Evolutionary conservation across 64 coral and sea anemone species (phyloP).

Genomic region (Anthopleura sola): DNA sequence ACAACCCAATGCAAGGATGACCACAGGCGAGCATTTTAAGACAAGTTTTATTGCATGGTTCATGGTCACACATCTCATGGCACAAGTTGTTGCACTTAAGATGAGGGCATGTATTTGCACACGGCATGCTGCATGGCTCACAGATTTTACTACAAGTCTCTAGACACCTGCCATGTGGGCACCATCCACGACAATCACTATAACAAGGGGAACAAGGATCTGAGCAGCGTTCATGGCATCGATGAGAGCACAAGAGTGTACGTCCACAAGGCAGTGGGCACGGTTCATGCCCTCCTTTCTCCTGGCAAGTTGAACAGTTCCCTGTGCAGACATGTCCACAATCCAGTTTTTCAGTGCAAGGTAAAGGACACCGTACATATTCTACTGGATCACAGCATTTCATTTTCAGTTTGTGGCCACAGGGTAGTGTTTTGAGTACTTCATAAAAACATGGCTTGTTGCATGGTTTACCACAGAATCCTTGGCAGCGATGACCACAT

Average conservation of each 20-base stretch:
- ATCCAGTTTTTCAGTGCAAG: slow-evolving; percentile 21
- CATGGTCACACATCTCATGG: slow-evolving; percentile 30
- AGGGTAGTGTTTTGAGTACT: slow-evolving; percentile 28
- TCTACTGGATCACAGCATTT: slow-evolving; percentile 23
- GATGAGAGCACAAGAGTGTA: slow-evolving; percentile 47
- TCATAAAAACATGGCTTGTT: slow-evolving; percentile 14
- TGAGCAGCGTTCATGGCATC: slow-evolving; percentile 32
- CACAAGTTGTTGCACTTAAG: slow-evolving; percentile 58
- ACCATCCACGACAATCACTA: slow-evolving; percentile 42
- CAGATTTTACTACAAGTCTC: slow-evolving; percentile 25
- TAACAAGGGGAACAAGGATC: slow-evolving; percentile 51
- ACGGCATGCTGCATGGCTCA: slow-evolving; percentile 29
- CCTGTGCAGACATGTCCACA: slow-evolving; percentile 59
- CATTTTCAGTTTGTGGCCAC: slow-evolving; percentile 48
- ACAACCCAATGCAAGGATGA: slow-evolving; percentile 52
- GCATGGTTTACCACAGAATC: slow-evolving; percentile 30
- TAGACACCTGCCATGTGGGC: slow-evolving; percentile 37
- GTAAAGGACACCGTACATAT: neutral
- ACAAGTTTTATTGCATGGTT: slow-evolving; percentile 38
- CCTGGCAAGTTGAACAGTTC: slow-evolving; percentile 12
- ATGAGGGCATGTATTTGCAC: slow-evolving; percentile 53
- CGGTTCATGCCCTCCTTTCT: slow-evolving; percentile 37
- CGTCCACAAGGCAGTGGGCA: slow-evolving; percentile 46
- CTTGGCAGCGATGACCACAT: slow-evolving; percentile 24
- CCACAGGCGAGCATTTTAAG: slow-evolving; percentile 31